Evolutionary conservation across 2,113 vertebrate species (phyloP).

Genomic region (Sinosuthora webbiana): DNA sequence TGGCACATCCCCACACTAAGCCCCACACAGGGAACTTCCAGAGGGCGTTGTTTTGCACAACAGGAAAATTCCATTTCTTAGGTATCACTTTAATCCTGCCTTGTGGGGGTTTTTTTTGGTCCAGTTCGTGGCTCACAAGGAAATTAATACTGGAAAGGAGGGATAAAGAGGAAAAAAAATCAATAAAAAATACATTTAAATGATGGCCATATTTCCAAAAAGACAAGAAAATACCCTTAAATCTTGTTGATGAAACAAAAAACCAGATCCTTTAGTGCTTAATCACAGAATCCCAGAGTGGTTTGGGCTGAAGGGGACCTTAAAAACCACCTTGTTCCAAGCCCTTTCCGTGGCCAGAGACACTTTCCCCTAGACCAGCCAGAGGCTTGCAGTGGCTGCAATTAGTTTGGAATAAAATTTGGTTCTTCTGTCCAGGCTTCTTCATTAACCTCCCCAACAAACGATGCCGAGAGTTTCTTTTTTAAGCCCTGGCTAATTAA

Average conservation of each 20-base stretch:
- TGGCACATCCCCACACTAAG: neutral
- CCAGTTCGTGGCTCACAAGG: fast-evolving
- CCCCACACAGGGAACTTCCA: neutral
- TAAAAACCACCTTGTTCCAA: neutral
- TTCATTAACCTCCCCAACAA: neutral
- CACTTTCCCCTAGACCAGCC: neutral
- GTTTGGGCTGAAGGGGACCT: neutral
- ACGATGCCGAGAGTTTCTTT: neutral
- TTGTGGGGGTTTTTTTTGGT: neutral
- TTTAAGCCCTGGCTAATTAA: neutral
- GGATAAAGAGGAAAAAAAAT: neutral
- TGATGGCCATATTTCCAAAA: neutral
- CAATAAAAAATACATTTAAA: neutral
- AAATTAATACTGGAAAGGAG: neutral
- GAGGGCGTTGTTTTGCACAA: neutral
- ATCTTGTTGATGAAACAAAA: neutral
- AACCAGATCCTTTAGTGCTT: neutral
- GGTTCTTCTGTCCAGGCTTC: neutral
- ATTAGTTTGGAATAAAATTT: neutral
- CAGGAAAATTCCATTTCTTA: neutral
- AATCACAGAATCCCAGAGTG: neutral
- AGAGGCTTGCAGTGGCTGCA: neutral
- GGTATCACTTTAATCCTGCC: neutral
- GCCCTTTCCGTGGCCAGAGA: neutral
- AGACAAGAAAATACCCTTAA: neutral